Evolutionary conservation across 2,113 vertebrate genomes (phyloP).

Genomic region (Pelmatolapia mariae): DNA sequence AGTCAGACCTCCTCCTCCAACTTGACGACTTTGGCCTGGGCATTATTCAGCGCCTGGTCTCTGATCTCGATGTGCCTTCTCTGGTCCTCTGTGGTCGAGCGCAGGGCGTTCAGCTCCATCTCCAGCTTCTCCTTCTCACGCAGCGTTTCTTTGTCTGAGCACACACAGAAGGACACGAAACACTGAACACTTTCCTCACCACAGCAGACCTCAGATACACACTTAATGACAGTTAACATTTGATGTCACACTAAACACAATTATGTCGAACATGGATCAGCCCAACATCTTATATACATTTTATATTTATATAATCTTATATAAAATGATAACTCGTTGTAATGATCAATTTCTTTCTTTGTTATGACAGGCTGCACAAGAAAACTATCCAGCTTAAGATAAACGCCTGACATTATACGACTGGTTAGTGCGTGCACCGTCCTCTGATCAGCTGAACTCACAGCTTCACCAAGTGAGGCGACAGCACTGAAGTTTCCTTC

Average conservation of each 20-base stretch:
- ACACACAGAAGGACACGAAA: neutral
- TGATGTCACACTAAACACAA: neutral
- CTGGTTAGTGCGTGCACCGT: neutral
- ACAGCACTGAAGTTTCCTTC: neutral
- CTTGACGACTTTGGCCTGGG: constrained; percentile 97
- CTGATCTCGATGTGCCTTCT: constrained; percentile 96
- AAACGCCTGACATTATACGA: fast-evolving
- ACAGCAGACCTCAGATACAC: neutral
- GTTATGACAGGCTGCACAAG: neutral
- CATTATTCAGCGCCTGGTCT: constrained; percentile 94
- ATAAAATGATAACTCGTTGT: neutral
- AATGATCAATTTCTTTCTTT: neutral
- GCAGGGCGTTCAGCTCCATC: constrained; percentile 84
- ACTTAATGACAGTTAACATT: neutral
- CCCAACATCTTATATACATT: neutral
- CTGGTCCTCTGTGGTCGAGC: constrained; percentile 92
- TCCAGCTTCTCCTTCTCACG: constrained; percentile 96
- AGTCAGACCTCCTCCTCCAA: constrained; percentile 90
- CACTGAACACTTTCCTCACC: neutral
- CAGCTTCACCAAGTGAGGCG: neutral
- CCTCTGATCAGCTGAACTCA: neutral
- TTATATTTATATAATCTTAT: neutral
- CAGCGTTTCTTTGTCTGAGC: constrained; percentile 87
- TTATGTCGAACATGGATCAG: neutral
- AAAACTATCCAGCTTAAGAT: neutral